These are phyloP conservation scores for Chlorocebus sabaeus DNA, from an alignment of 2,113 vertebrate genomes.

Conservation along the genomic window DNA sequence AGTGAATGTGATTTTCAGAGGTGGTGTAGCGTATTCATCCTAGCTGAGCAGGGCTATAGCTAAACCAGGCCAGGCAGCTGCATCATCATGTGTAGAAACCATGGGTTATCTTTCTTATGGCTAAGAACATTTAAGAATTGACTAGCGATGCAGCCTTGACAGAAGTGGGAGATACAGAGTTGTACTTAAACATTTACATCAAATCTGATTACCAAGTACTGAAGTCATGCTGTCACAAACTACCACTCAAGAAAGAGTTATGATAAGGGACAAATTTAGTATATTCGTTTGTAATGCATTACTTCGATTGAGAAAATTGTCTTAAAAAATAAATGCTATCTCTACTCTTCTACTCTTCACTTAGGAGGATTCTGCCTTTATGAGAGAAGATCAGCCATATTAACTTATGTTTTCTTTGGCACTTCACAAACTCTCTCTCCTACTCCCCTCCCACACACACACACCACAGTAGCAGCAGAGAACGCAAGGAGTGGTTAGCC, in stretches of 20 bases:
- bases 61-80: neutral
- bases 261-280: neutral
- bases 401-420: neutral
- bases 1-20: neutral
- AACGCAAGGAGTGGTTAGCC: neutral
- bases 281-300: neutral
- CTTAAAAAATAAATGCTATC: neutral
- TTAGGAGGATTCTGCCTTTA: neutral
- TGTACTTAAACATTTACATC: neutral
- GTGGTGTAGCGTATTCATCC: neutral
- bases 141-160: neutral
- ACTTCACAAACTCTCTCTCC: neutral
- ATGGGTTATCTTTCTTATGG: neutral
- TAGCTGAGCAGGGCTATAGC: neutral
- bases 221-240: neutral
- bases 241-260: neutral
- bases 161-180: neutral
- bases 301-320: neutral
- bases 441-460: fast-evolving
- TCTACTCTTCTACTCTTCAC: neutral
- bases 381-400: neutral
- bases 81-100: neutral
- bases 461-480: neutral
- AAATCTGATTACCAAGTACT: neutral
- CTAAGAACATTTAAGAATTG: neutral